Evolutionary conservation across 2,797 vertebrate species (phyloP).

Genomic region (Podarcis siculus): DNA sequence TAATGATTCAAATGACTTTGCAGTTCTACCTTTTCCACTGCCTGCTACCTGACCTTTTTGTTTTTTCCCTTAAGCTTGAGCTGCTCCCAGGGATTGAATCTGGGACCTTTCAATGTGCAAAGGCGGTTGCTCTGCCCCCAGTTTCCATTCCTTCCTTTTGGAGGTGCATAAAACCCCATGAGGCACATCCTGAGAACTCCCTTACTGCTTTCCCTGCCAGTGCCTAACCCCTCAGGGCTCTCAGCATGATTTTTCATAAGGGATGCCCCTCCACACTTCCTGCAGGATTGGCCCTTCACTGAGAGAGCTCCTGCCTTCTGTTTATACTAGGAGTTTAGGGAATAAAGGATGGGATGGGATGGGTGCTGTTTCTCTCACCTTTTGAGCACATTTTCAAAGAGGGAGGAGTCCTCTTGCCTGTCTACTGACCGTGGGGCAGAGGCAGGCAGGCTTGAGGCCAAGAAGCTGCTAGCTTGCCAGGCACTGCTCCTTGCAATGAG

Average conservation of each 20-base stretch:
- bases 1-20: too few species aligned
- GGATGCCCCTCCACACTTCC: too few species aligned
- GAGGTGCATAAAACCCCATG: too few species aligned
- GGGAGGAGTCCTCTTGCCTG: background rate
- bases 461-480: background rate
- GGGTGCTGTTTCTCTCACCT: background rate
- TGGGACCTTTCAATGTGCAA: background rate
- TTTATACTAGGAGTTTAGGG: background rate
- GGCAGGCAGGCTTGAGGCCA: too few species aligned
- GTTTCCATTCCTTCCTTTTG: too few species aligned
- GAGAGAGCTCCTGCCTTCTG: background rate
- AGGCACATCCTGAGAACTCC: background rate
- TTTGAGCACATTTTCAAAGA: background rate
- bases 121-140: too few species aligned
- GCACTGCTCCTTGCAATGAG: background rate
- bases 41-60: background rate
- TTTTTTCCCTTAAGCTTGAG: background rate
- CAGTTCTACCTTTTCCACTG: background rate
- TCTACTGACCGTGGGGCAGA: too few species aligned
- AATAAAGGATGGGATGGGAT: too few species aligned
- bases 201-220: background rate
- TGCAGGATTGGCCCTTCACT: too few species aligned
- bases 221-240: too few species aligned
- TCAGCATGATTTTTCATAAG: too few species aligned
- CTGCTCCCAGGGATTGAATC: background rate